Evolutionary conservation across 2,797 vertebrate species (phyloP).

Genomic region (Enteromius argenteus): DNA sequence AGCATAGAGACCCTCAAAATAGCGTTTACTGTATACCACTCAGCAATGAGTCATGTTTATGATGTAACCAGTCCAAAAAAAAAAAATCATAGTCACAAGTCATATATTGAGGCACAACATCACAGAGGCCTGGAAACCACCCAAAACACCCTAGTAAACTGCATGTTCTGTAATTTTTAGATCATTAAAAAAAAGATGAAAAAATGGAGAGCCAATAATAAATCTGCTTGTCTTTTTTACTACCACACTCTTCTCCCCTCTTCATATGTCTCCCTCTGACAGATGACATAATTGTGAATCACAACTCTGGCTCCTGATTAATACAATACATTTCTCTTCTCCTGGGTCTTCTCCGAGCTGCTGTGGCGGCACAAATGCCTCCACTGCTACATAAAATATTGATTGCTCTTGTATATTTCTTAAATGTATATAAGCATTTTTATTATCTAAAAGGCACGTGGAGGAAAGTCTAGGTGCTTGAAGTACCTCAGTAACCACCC

Average conservation of each 20-base stretch:
- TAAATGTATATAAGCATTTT: constrained; percentile 79
- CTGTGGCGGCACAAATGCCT: constrained; percentile 58
- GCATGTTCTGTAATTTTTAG: not conserved
- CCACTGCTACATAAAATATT: constrained; percentile 80
- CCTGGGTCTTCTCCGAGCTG: constrained; percentile 53
- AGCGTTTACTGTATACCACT: not conserved
- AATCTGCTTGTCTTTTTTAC: not conserved
- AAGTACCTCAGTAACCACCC: constrained; percentile 29
- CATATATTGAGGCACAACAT: not conserved
- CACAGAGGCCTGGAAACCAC: not conserved
- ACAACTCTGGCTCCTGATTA: constrained; percentile 62
- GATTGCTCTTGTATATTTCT: constrained; percentile 76
- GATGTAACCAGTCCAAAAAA: not conserved
- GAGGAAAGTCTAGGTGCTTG: constrained; percentile 64
- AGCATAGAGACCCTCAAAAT: not conserved
- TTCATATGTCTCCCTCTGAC: constrained; percentile 24
- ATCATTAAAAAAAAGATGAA: not conserved
- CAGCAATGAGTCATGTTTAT: constrained; percentile 1
- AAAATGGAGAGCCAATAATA: not conserved
- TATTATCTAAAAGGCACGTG: constrained; percentile 76
- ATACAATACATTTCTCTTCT: constrained; percentile 71
- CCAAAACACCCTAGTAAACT: not conserved
- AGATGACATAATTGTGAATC: constrained; percentile 65
- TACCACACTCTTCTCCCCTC: not conserved
- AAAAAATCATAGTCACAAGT: not conserved